These are phyloP conservation scores for Cephus nigrinus DNA, from an alignment of 2,888 invertebrate species.

Conservation along the genomic window DNA sequence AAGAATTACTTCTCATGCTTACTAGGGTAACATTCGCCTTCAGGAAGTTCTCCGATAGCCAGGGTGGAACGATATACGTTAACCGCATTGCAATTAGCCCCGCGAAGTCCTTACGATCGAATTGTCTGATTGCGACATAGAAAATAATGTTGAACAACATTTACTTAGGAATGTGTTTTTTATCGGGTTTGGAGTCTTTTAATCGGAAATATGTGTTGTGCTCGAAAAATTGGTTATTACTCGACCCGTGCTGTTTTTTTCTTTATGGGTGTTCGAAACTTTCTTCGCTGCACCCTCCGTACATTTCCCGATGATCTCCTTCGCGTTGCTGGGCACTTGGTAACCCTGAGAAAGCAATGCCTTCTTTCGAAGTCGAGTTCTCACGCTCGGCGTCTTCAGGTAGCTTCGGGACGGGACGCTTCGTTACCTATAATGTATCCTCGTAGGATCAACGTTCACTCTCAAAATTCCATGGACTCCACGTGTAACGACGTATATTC, in stretches of 20 bases:
- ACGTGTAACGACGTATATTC: not conserved
- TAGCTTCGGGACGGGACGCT: slow-evolving; percentile 10
- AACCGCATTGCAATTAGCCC: too few species aligned
- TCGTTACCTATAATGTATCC: slow-evolving; percentile 1
- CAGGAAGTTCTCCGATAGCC: slow-evolving; percentile 44
- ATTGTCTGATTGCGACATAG: too few species aligned
- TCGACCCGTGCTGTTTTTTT: too few species aligned
- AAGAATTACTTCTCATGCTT: slow-evolving; percentile 55
- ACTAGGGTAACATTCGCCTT: slow-evolving; percentile 60
- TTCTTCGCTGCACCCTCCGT: not conserved
- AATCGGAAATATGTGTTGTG: not conserved
- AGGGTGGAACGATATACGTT: too few species aligned
- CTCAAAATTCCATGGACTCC: slow-evolving; percentile 12
- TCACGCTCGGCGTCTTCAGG: slow-evolving; percentile 49
- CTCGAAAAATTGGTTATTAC: not conserved
- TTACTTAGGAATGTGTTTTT: too few species aligned
- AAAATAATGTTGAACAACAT: too few species aligned
- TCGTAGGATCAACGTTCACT: not conserved
- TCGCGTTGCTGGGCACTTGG: slow-evolving; percentile 50
- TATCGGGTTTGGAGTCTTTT: too few species aligned
- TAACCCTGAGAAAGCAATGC: slow-evolving; percentile 56
- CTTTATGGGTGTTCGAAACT: not conserved
- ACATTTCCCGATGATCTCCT: slow-evolving; percentile 43
- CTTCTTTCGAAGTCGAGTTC: slow-evolving; percentile 57
- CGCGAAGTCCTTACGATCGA: too few species aligned